Base-by-base conservation (phyloP, 2,797 vertebrate genomes). In the Enteromius fasciolatus region DNA sequence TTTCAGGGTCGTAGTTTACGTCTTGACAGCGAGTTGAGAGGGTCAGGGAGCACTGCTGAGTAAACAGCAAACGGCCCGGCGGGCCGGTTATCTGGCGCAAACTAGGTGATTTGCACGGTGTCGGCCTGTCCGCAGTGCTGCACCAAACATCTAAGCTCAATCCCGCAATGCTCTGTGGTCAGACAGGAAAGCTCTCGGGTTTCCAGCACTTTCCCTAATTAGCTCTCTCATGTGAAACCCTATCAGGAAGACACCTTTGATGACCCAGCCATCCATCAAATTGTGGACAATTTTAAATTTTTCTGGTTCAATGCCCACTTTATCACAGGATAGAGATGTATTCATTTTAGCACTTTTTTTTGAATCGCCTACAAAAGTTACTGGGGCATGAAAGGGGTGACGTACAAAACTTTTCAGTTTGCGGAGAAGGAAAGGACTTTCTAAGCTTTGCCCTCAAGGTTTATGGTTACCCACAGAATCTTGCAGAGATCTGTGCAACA, bases 171-270 rank as follows among this genome's bases (percentile, higher is more conserved):
- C 83, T 81, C 80, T 46, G 84, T 80, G 88, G 85, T 87, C 84
- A 89, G 85, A 90, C 86, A 67, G 84, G 82, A 80, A 83, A 25
- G 81, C 54, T 86, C 88, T 91, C 85, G 23, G 74, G 83, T 93
- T 91, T 90, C 93, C 86, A 89, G 85, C 90, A 89, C 89, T 90
- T 90, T 91, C 80, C 83, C 84, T 91, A 87, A 91, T 90, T 90
- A 90, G 86, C 80, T 85, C 63, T 86, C 52, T 76, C 77, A 81
- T 31, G 63, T 77, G 86, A 91, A 92, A 92, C 86, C 70, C 86
- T 80, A 90, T 88, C 81, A 83, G 64, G 39, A 57, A 76, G 78
- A 84, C 84, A 86, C 82, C 84, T 86, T 85, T 86, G 85, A 88
- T 80, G 72, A 83, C 81, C 74, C 77, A 67, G 84, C 83, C 84